These are phyloP conservation scores for Ochotona princeps DNA, from an alignment of 2,113 vertebrate genomes.

Conservation along the genomic window DNA sequence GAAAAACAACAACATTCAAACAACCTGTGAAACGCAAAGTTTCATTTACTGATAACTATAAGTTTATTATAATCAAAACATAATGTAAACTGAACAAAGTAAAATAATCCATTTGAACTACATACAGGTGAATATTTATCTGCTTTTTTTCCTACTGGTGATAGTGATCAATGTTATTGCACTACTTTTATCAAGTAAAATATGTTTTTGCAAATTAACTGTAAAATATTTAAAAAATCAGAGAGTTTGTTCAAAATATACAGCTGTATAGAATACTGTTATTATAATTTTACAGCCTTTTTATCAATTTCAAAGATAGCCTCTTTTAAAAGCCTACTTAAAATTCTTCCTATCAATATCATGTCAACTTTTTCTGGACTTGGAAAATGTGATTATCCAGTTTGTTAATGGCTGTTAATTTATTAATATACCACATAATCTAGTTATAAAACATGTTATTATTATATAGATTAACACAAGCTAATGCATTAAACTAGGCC, in stretches of 20 bases:
- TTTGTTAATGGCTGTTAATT: conserved; percentile 5
- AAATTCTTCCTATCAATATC: conserved; percentile 34
- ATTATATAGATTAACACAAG: neutral
- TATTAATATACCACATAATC: neutral
- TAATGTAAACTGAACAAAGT: neutral
- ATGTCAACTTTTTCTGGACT: conserved; percentile 3
- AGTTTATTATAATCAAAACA: neutral
- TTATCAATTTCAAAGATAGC: neutral
- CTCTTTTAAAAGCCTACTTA: neutral
- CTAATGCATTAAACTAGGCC: neutral
- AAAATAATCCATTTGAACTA: neutral
- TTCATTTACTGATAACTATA: neutral
- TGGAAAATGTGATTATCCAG: neutral
- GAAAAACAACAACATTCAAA: neutral
- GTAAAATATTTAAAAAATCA: neutral
- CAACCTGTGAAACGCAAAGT: neutral
- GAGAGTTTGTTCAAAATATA: neutral
- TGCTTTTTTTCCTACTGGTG: neutral
- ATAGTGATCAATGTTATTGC: neutral
- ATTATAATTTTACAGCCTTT: conserved; percentile 15
- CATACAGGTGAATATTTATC: neutral
- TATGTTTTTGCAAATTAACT: neutral
- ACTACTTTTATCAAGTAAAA: neutral
- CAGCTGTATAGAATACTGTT: neutral
- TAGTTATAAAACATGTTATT: neutral